Percentiles rank a stretch among this genome's conserved stretches.
Evolutionary conservation across 2,888 invertebrate species (phyloP).

Genomic region (Limnephilus lunatus): DNA sequence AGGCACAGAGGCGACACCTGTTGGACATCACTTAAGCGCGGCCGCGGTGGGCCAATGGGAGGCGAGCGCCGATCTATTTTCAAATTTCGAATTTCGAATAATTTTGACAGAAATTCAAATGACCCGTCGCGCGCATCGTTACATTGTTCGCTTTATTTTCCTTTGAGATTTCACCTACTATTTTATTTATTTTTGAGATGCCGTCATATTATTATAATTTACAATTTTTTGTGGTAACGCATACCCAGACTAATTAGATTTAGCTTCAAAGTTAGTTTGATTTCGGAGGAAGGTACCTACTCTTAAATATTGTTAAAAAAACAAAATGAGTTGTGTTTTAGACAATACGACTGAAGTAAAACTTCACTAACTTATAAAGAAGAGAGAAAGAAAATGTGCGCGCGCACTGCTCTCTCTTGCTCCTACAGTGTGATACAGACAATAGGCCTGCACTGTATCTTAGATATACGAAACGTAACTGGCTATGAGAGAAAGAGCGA

Average conservation of each 20-base stretch:
- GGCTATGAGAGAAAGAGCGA: too few relatives aligned
- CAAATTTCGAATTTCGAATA: constrained; percentile 54
- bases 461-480: too few relatives aligned
- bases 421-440: too few relatives aligned
- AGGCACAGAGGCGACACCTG: constrained; percentile 61
- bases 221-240: neutral
- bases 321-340: too few relatives aligned
- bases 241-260: neutral
- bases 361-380: too few relatives aligned
- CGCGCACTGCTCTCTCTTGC: too few relatives aligned
- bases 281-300: too few relatives aligned
- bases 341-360: too few relatives aligned
- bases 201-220: neutral
- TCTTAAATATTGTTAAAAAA: too few relatives aligned
- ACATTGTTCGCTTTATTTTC: neutral
- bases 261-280: neutral
- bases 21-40: constrained; percentile 63
- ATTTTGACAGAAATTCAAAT: constrained; percentile 59
- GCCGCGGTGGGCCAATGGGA: constrained; percentile 54
- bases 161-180: neutral
- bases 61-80: constrained; percentile 56
- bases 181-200: neutral
- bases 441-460: too few relatives aligned
- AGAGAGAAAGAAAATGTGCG: too few relatives aligned
- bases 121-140: constrained; percentile 33